phyloP scores from a whole-genome alignment of 2,113 vertebrate species.

The Mixornis gularis region DNA sequence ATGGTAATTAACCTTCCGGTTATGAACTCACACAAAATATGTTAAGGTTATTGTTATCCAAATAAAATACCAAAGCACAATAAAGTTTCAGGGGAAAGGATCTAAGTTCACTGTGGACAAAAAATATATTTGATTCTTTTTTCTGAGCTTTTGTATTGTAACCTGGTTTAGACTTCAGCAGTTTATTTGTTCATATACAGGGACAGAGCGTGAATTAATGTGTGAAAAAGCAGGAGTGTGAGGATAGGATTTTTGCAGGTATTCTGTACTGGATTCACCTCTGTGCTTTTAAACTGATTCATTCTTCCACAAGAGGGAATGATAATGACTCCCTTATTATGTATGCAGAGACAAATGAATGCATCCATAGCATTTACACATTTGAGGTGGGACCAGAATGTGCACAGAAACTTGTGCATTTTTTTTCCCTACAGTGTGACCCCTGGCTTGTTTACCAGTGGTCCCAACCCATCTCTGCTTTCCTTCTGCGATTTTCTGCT shows the following conservation, averaged over 20 bases:
- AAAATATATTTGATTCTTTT: not conserved
- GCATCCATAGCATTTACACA: not conserved
- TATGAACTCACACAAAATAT: not conserved
- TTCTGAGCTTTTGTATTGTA: not conserved
- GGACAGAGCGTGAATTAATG: not conserved
- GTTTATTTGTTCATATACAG: not conserved
- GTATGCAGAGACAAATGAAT: not conserved
- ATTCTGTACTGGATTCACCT: not conserved
- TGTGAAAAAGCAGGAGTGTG: not conserved
- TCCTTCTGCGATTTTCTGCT: not conserved
- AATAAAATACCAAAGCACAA: conserved; percentile 5
- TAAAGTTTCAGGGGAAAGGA: not conserved
- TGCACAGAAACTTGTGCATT: not conserved
- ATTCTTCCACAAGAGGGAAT: not conserved
- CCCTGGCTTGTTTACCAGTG: not conserved
- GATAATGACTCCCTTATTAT: not conserved
- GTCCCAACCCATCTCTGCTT: not conserved
- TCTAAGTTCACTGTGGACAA: not conserved
- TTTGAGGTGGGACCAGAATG: not conserved
- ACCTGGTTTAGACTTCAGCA: not conserved
- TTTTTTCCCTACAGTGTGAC: not conserved
- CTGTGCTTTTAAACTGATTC: not conserved
- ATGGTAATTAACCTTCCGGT: conserved; percentile 7
- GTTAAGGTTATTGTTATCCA: not conserved
- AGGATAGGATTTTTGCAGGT: not conserved